phyloP scores from a whole-genome alignment of 2,113 vertebrate genomes.

The Mellivora capensis region DNA sequence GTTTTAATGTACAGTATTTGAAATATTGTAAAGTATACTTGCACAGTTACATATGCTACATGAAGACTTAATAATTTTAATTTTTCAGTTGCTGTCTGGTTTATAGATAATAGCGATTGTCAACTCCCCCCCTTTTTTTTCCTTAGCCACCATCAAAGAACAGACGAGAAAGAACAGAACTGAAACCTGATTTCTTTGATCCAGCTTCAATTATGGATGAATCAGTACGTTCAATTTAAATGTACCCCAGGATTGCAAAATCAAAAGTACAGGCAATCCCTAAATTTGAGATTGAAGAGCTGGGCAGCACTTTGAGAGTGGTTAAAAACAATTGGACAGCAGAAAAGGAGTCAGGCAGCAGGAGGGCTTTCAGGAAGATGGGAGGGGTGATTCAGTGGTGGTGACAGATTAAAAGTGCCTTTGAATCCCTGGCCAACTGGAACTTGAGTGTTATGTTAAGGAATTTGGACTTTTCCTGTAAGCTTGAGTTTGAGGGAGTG shows the following conservation, averaged over 20 bases:
- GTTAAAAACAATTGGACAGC: neutral
- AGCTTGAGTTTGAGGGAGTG: neutral
- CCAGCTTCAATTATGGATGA: conserved; percentile 99
- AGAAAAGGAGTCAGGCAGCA: conserved; percentile 2
- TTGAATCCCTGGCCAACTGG: conserved; percentile 13
- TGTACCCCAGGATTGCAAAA: conserved; percentile 59
- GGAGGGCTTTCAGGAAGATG: neutral
- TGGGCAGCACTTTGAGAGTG: conserved; percentile 18
- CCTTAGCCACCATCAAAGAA: conserved; percentile 97
- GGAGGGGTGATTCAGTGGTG: neutral
- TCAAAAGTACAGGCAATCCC: conserved; percentile 37
- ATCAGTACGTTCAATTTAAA: conserved; percentile 89
- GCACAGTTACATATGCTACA: neutral
- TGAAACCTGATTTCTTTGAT: conserved; percentile 99
- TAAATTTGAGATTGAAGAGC: conserved; percentile 43
- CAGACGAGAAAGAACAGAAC: conserved; percentile 96
- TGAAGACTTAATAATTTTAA: conserved; percentile 19
- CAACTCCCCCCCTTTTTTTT: conserved; percentile 35
- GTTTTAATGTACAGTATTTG: neutral
- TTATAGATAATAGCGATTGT: neutral
- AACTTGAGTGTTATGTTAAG: conserved; percentile 5
- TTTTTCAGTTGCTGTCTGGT: conserved; percentile 35
- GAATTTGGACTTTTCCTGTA: conserved; percentile 12
- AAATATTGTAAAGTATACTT: neutral
- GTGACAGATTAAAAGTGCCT: conserved; percentile 31